These are phyloP conservation scores for Eupithecia insigniata DNA, from an alignment of 2,888 invertebrate species.

Conservation along the genomic window DNA sequence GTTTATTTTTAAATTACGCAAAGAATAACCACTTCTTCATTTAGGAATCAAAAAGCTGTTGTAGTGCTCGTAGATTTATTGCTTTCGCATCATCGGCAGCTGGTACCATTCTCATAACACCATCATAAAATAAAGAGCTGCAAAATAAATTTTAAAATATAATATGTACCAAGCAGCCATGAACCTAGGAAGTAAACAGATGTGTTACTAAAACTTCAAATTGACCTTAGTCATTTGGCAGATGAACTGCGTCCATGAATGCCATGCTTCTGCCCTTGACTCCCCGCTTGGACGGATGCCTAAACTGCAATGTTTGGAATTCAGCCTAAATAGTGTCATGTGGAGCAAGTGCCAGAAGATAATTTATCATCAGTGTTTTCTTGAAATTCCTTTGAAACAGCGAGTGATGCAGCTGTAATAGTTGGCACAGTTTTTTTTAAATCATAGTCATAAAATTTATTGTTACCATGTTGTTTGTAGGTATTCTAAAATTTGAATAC, in stretches of 20 bases:
- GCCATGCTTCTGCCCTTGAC: conserved; percentile 30
- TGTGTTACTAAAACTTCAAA: conserved; percentile 9
- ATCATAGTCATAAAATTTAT: no score
- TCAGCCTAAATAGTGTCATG: conserved; percentile 22
- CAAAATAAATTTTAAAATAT: neutral
- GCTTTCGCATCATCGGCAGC: neutral
- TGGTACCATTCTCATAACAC: conserved; percentile 8
- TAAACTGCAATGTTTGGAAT: conserved; percentile 31
- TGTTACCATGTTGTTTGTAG: no score
- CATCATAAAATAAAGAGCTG: neutral
- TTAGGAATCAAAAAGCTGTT: neutral
- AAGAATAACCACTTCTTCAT: no score
- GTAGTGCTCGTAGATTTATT: neutral
- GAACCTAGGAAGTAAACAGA: neutral
- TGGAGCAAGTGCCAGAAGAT: conserved; percentile 1
- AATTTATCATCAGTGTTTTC: conserved; percentile 2
- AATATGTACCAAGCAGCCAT: neutral
- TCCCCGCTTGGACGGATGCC: conserved; percentile 27
- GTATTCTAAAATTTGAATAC: neutral
- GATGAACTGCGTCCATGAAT: conserved; percentile 10
- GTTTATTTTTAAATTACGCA: no score
- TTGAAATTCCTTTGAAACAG: neutral
- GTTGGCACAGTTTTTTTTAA: neutral
- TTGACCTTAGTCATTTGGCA: conserved; percentile 32
- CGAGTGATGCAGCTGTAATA: neutral